phyloP scores from a whole-genome alignment of 2,888 invertebrate species.

The Holacanthella duospinosa region DNA sequence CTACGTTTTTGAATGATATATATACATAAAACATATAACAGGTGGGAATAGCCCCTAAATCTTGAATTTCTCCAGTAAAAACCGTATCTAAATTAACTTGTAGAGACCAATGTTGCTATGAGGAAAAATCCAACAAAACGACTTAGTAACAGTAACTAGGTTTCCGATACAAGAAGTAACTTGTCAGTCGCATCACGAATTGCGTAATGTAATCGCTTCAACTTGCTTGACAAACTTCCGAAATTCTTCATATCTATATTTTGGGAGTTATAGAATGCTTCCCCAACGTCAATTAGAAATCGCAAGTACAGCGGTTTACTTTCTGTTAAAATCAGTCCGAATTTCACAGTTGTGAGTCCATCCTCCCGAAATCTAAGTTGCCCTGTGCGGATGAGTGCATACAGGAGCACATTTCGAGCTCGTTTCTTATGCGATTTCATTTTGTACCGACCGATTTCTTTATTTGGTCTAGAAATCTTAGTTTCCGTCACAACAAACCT shows the following conservation, averaged over 20 bases:
- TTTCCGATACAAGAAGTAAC: too few relatives aligned
- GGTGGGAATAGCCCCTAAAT: too few relatives aligned
- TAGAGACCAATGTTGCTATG: too few relatives aligned
- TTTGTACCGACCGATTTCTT: conserved; percentile 46
- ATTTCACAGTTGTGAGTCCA: conserved; percentile 30
- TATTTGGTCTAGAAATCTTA: conserved; percentile 45
- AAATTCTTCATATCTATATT: neutral
- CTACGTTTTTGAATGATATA: too few relatives aligned
- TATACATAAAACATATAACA: too few relatives aligned
- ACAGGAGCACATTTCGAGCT: conserved; percentile 23
- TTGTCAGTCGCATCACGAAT: neutral
- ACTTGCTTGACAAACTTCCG: neutral
- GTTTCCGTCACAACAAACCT: conserved; percentile 27
- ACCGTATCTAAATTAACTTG: too few relatives aligned
- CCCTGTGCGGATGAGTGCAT: conserved; percentile 28
- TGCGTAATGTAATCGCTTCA: neutral
- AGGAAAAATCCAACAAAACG: too few relatives aligned
- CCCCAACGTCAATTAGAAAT: conserved; percentile 45
- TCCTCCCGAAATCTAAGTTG: conserved; percentile 26
- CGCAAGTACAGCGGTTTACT: conserved; percentile 42
- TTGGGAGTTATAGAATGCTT: conserved; percentile 35
- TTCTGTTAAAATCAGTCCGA: conserved; percentile 18
- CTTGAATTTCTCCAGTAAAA: too few relatives aligned
- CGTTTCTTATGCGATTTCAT: conserved; percentile 46
- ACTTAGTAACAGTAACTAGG: too few relatives aligned